Evolutionary conservation across 2,797 vertebrate species (phyloP), one percentile per base, ranked within the genome.

Genomic region (Aplochiton taeniatus): DNA sequence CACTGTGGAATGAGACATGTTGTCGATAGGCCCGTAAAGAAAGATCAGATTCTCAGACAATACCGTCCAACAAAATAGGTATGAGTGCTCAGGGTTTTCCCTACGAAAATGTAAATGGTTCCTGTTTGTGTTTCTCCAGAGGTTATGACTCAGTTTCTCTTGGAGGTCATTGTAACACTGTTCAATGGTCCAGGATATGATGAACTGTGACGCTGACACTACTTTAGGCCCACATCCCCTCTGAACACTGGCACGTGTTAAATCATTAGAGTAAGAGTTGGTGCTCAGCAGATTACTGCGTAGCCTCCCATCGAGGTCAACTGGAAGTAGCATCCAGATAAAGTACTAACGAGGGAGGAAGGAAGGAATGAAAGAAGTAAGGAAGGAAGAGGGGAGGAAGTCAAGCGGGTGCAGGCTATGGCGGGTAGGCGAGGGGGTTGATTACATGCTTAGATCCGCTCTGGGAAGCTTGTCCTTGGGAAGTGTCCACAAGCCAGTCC

Each of bases 21-120:
- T 31, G 31, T 31, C 6, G 31, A 31, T 31, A 31, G 43, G 31
- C n/a, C 50, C 48, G 14, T 20, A n/a, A 45, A 14, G n/a, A 31
- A 31, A 31, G 31, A 3, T 47, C 49, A 59, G 16, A 51, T 51
- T 18, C 16, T 18, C 16, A 18, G 17, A 54, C 19, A n/a, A n/a
- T n/a, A n/a, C n/a, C n/a, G 44, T 18, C 18, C 47, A 57, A 57
- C 43, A 57, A 49, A 48, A 48, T 11, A 31, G 47, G 44, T 9
- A 47, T 17, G 58, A 20, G 9, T 16, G 58, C 10, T 14, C 14
- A 13, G 41, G 17, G 19, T 48, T 57, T 20, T 43, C 9, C 61
- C 49, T 51, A 14, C 8, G 47, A 31, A 20, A 62, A 57, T 55
- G 54, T 49, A 68, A 68, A 49, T 42, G 55, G 18, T 44, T 62